Evolutionary conservation across 2,888 invertebrate species (phyloP), one percentile per base, ranked within the genome.

Genomic region (Uloborus plumipes): DNA sequence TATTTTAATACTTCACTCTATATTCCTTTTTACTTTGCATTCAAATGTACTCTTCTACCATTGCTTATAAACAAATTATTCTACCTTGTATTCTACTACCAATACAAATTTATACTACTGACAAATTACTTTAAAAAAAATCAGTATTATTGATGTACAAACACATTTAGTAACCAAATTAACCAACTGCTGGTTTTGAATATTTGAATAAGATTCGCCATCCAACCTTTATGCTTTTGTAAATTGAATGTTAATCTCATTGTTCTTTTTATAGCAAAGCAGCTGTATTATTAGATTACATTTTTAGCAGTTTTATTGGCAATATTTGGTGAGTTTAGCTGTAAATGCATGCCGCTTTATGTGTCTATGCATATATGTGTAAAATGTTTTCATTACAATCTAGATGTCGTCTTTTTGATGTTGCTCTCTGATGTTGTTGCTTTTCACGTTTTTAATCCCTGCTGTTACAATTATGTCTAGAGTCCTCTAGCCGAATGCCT

Each of bases 391-490:
- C 53, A 20, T 59, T 69, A 69, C 50, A 55, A 50, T 80, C 55
- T 80, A 74, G 58, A 74, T 80, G 73, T 80, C 31, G 64, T 55
- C 49, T 70, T 76, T 66, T 79, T 51, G 72, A 72, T 79, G 79
- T 79, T 79, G 79, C 79, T 51, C 79, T 51, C 66, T 77, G 72
- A 69, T 83, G 72, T 77, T 77, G 55, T 83, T 47, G 76, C 77
- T 72, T 72, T 83, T 76, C 58, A 66, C 49, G 62, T 61, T n/a
- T 75, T 50, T 51, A 49, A 18, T 70, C 47, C 62, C 59, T 64
- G 47, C 39, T 39, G 9, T 39, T 39, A 39, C 39, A 39, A 39
- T 7, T 9, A 9, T 39, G 39, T 39, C 39, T 65, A 51, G 62
- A 76, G 67, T 65, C 73, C 77, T 71, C 51, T 7, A 47, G 26